These are phyloP conservation scores for Emys orbicularis DNA, from an alignment of 2,797 vertebrate species.

Conservation along the genomic window DNA sequence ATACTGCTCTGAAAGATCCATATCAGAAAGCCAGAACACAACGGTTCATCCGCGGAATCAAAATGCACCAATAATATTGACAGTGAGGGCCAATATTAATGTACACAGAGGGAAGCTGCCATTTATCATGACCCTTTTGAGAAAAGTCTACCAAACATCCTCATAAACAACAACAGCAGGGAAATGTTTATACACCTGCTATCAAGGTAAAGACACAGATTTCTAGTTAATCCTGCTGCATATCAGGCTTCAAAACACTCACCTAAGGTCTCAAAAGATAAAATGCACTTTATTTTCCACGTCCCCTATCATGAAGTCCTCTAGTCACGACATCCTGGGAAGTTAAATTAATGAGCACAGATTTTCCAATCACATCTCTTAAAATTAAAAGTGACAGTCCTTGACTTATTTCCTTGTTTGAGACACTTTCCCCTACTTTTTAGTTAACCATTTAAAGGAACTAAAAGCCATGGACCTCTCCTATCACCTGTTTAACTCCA, in stretches of 20 bases:
- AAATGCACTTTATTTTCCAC: not conserved
- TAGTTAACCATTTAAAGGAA: not conserved
- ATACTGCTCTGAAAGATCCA: not conserved
- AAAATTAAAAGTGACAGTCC: not conserved
- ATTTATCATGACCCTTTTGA: not conserved
- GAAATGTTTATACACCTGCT: not conserved
- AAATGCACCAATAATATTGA: not conserved
- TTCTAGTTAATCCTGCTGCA: not conserved
- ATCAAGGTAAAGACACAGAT: not conserved
- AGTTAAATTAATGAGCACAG: not conserved
- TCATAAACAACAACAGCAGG: not conserved
- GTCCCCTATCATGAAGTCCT: not conserved
- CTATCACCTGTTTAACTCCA: fast-evolving
- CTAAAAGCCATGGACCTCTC: not conserved
- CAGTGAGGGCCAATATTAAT: fast-evolving
- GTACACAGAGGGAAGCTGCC: not conserved
- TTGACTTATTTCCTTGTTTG: fast-evolving
- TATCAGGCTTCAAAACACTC: not conserved
- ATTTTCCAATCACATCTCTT: not conserved
- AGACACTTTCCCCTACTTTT: not conserved
- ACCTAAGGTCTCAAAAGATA: not conserved
- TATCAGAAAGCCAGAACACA: fast-evolving
- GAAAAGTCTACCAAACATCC: not conserved
- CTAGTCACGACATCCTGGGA: not conserved
- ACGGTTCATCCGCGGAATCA: not conserved